Evolutionary conservation across 2,113 vertebrate species (phyloP).

Genomic region (Cyanistes caeruleus): DNA sequence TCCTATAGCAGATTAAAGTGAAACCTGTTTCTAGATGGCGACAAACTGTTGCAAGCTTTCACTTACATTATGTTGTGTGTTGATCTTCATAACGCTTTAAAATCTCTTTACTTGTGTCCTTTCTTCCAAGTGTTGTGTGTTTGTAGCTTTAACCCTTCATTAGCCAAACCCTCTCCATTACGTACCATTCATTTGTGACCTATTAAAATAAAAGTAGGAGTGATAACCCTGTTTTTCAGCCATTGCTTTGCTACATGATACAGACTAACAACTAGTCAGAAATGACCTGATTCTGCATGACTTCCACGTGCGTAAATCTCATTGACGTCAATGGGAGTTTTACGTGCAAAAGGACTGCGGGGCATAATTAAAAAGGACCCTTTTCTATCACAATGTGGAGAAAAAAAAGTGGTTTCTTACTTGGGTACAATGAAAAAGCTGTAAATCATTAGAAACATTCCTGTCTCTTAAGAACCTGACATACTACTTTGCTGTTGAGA

Average conservation of each 20-base stretch:
- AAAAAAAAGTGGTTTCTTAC: conserved; percentile 12
- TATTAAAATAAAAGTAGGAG: background rate
- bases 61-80: background rate
- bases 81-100: background rate
- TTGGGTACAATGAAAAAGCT: conserved; percentile 26
- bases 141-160: conserved; percentile 21
- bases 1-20: conserved; percentile 6
- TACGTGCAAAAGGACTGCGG: conserved; percentile 24
- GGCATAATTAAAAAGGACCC: conserved; percentile 39
- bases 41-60: conserved; percentile 39
- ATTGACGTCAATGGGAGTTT: conserved; percentile 43
- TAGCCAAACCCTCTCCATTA: background rate
- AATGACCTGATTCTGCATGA: conserved; percentile 48
- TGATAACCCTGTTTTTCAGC: conserved; percentile 5
- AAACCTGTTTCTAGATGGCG: conserved; percentile 26
- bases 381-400: conserved; percentile 37
- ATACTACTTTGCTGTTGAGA: conserved; percentile 38
- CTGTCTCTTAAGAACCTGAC: conserved; percentile 50
- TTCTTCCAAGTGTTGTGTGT: background rate
- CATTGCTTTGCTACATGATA: background rate
- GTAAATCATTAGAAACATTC: conserved; percentile 43
- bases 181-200: background rate
- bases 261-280: conserved; percentile 12
- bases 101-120: background rate
- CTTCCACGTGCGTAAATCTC: conserved; percentile 40